Percentiles rank a stretch among this genome's conserved stretches.
Evolutionary conservation across 2,797 vertebrate species (phyloP).

Genomic region (Cephalopachus bancanus): DNA sequence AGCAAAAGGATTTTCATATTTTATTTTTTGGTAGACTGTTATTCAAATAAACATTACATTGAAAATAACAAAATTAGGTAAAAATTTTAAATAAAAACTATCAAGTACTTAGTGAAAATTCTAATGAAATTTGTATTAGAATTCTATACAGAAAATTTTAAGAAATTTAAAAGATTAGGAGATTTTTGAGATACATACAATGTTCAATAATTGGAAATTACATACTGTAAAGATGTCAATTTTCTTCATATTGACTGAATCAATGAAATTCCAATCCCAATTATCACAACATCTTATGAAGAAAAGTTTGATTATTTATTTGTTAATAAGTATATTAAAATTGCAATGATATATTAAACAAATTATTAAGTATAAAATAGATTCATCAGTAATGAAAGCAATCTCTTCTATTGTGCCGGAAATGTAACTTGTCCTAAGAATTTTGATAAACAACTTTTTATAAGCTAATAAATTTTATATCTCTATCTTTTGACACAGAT

Average conservation of each 20-base stretch:
- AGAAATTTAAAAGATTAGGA: neutral
- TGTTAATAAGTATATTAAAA: neutral
- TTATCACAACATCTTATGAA: neutral
- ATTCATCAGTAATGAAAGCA: neutral
- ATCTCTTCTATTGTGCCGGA: neutral
- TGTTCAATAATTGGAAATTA: neutral
- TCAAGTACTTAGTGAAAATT: neutral
- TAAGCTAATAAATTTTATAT: neutral
- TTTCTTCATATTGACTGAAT: neutral
- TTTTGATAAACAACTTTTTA: neutral
- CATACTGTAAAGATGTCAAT: neutral
- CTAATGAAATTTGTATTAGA: neutral
- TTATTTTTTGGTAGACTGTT: neutral
- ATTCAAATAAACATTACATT: neutral
- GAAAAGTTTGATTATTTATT: neutral
- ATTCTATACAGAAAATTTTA: neutral
- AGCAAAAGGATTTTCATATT: neutral
- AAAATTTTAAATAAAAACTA: neutral
- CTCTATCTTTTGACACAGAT: neutral
- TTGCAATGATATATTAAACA: neutral
- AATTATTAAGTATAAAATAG: neutral
- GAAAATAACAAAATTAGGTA: neutral
- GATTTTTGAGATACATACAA: neutral
- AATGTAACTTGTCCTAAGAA: neutral
- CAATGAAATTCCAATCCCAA: neutral